These are phyloP conservation scores for Smittia sp. DNA, from an alignment of 2,888 invertebrate species.

Conservation along the genomic window DNA sequence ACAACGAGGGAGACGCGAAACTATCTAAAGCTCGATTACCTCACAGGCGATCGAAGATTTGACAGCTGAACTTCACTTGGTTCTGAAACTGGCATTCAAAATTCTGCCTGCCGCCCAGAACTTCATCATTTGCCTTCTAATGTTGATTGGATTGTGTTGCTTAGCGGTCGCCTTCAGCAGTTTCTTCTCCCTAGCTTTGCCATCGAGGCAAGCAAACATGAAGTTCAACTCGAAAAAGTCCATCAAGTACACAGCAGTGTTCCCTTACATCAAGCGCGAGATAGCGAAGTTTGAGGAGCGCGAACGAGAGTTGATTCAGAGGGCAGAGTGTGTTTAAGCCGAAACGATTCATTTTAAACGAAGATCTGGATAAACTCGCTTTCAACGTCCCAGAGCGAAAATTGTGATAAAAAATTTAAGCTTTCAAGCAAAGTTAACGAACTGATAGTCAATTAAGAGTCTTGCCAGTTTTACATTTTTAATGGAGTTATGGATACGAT, in stretches of 20 bases:
- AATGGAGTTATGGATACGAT: no score
- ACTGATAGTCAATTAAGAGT: no score
- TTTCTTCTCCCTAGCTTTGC: background rate
- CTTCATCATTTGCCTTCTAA: slow-evolving; percentile 54
- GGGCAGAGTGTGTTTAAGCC: background rate
- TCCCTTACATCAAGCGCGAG: slow-evolving; percentile 44
- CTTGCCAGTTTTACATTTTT: no score
- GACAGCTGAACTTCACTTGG: slow-evolving; percentile 53
- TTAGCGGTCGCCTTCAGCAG: slow-evolving; percentile 47
- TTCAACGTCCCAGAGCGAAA: background rate
- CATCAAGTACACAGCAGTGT: slow-evolving; percentile 41
- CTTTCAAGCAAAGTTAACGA: no score
- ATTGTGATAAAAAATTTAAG: no score
- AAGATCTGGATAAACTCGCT: no score
- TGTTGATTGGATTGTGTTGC: slow-evolving; percentile 55
- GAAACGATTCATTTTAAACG: no score
- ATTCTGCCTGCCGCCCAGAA: slow-evolving; percentile 57
- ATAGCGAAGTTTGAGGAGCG: slow-evolving; percentile 41
- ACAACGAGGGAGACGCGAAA: background rate
- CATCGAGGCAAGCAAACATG: background rate
- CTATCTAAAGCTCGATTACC: slow-evolving; percentile 18
- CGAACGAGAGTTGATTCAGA: background rate
- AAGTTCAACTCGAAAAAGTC: background rate
- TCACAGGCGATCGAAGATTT: slow-evolving; percentile 50
- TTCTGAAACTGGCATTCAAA: slow-evolving; percentile 56